Evolutionary conservation across 2,888 invertebrate species (phyloP).

Genomic region (Sarcophaga carnaria): DNA sequence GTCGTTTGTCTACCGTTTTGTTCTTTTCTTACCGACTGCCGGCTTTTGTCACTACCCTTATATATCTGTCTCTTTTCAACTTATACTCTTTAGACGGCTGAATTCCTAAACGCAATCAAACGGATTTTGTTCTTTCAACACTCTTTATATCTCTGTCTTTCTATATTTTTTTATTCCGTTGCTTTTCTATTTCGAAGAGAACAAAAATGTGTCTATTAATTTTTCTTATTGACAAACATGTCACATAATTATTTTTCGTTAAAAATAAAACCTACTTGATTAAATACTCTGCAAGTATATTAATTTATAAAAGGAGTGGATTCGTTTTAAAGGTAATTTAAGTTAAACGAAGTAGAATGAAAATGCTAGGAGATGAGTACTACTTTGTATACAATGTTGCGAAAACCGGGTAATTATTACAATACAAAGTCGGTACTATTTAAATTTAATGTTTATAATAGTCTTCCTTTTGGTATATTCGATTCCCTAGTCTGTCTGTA

Average conservation of each 20-base stretch:
- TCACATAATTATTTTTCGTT: constrained; percentile 2
- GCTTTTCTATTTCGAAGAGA: neutral
- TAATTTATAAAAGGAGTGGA: constrained; percentile 63
- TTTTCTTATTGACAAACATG: neutral
- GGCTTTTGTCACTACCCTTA: constrained; percentile 23
- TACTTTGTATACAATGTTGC: too few relatives aligned
- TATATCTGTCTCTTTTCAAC: constrained; percentile 36
- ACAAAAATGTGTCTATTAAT: neutral
- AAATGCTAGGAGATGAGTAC: too few relatives aligned
- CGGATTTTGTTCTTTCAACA: neutral
- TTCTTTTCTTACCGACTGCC: constrained; percentile 55
- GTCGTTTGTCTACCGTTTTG: constrained; percentile 55
- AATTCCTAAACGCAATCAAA: neutral
- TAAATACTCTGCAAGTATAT: constrained; percentile 17
- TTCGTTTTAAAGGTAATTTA: constrained; percentile 35
- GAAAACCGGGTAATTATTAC: too few relatives aligned
- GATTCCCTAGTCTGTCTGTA: too few relatives aligned
- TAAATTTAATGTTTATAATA: too few relatives aligned
- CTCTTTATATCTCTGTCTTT: neutral
- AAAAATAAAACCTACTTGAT: constrained; percentile 46
- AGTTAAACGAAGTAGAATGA: neutral
- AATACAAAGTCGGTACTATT: too few relatives aligned
- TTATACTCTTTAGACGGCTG: neutral
- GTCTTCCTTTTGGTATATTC: too few relatives aligned
- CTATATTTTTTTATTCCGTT: constrained; percentile 14